These are phyloP conservation scores for Irena cyanogastra DNA, from an alignment of 2,113 vertebrate species.

Conservation along the genomic window DNA sequence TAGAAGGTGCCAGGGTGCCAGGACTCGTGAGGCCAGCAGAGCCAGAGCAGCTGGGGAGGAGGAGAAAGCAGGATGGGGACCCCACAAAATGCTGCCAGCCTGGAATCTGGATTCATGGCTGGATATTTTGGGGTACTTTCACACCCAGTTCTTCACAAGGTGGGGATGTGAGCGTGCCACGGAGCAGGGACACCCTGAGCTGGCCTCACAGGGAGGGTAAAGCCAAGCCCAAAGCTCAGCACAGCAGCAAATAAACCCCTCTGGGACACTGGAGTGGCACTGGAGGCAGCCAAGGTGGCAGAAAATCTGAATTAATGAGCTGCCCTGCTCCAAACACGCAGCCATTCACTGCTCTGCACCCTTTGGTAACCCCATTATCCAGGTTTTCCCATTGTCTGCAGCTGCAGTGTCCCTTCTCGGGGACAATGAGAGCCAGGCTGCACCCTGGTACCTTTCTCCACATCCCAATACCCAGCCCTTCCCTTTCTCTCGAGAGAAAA, in stretches of 20 bases:
- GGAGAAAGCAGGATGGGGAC: not conserved
- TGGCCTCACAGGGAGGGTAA: not conserved
- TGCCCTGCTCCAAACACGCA: not conserved
- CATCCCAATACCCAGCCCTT: not conserved
- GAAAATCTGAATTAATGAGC: not conserved
- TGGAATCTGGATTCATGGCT: accelerated
- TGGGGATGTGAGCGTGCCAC: accelerated
- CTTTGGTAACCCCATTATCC: not conserved
- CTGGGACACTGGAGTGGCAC: accelerated
- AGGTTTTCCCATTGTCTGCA: not conserved
- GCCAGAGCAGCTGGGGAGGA: not conserved
- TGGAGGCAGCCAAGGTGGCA: not conserved
- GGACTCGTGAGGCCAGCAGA: accelerated
- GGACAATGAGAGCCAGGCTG: not conserved
- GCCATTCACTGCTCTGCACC: not conserved
- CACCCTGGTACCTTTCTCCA: not conserved
- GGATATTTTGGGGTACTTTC: accelerated
- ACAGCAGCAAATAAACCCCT: not conserved
- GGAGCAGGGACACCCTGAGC: not conserved
- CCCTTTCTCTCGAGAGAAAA: not conserved
- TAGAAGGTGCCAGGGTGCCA: not conserved
- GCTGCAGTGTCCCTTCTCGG: not conserved
- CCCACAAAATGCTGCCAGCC: not conserved
- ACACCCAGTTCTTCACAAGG: not conserved
- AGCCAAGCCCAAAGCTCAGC: not conserved